phyloP scores from a whole-genome alignment of 2,888 invertebrate species.

The Dryomyza anilis region DNA sequence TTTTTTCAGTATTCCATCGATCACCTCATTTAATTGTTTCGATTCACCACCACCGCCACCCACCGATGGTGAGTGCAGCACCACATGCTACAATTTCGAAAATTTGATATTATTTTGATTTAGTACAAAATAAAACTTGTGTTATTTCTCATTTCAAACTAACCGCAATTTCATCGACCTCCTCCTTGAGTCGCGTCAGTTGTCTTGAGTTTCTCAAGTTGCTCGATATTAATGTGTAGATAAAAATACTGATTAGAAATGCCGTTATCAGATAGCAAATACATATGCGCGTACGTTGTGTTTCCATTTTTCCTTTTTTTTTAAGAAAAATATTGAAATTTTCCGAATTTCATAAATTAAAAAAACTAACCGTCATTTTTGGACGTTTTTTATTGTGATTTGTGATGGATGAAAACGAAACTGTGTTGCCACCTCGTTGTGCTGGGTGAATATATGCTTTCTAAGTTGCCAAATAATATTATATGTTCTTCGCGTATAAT shows the following conservation, averaged over 20 bases:
- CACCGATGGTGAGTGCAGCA: conserved; percentile 28
- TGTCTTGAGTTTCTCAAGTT: conserved; percentile 37
- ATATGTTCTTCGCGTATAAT: too few species aligned
- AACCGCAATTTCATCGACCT: conserved; percentile 44
- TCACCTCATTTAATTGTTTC: conserved; percentile 35
- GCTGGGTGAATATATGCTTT: too few species aligned
- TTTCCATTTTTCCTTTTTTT: conserved; percentile 35
- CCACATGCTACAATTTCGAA: conserved; percentile 29
- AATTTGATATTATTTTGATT: background rate
- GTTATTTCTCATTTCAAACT: background rate
- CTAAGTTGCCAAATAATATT: too few species aligned
- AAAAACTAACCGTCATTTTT: conserved; percentile 15
- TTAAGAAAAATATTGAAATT: conserved; percentile 9
- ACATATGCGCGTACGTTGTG: conserved; percentile 36
- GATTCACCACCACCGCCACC: conserved; percentile 26
- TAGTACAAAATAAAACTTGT: background rate
- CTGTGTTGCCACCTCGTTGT: too few species aligned
- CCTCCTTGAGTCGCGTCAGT: conserved; percentile 37
- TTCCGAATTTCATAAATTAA: conserved; percentile 17
- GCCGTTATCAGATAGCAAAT: conserved; percentile 40
- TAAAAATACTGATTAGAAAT: conserved; percentile 39
- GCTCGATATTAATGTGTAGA: conserved; percentile 37
- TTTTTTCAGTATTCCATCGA: conserved; percentile 43
- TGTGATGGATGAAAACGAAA: background rate
- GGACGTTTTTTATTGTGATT: background rate